These are phyloP conservation scores for Biston stratarius DNA, from an alignment of 2,888 invertebrate genomes.

Conservation along the genomic window DNA sequence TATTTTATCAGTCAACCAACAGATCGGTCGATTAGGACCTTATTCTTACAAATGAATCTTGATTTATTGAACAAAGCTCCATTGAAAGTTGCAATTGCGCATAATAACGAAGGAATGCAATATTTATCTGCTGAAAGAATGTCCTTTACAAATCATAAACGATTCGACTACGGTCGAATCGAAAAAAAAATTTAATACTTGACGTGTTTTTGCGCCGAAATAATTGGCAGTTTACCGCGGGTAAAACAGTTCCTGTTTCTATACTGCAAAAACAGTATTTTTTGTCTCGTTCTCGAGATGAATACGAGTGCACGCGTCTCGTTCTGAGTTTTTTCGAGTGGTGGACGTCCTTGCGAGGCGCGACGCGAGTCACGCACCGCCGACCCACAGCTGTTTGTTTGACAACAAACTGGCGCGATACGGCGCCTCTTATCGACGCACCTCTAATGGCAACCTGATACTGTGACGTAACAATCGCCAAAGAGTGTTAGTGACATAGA, in stretches of 20 bases:
- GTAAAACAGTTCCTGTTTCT: slow-evolving; percentile 52
- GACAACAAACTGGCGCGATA: slow-evolving; percentile 71
- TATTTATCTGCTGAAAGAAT: slow-evolving; percentile 4
- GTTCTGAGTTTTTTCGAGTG: slow-evolving; percentile 57
- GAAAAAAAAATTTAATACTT: slow-evolving; percentile 39
- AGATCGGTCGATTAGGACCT: slow-evolving; percentile 37
- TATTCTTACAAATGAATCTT: slow-evolving; percentile 10
- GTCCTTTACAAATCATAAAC: slow-evolving; percentile 1
- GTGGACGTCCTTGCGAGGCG: slow-evolving; percentile 71
- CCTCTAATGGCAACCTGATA: slow-evolving; percentile 39
- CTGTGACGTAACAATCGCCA: slow-evolving; percentile 38
- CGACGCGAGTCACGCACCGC: slow-evolving; percentile 69
- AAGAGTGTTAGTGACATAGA: slow-evolving; percentile 35
- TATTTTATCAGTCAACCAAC: slow-evolving; percentile 61
- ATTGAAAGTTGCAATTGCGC: slow-evolving; percentile 7
- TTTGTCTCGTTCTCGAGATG: slow-evolving; percentile 50
- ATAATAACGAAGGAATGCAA: slow-evolving; percentile 9
- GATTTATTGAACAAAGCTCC: slow-evolving; percentile 17
- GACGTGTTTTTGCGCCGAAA: slow-evolving; percentile 54
- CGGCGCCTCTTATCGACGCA: slow-evolving; percentile 51
- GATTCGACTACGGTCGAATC: slow-evolving; percentile 27
- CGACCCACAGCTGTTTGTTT: slow-evolving; percentile 73
- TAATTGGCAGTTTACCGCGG: slow-evolving; percentile 50
- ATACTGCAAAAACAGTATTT: slow-evolving; percentile 45
- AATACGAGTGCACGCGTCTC: slow-evolving; percentile 54